A percentile compares a stretch with the other conserved stretches of the same genome.
Conservation (phyloP, 2,113 vertebrate species). For the Otolemur garnettii region DNA sequence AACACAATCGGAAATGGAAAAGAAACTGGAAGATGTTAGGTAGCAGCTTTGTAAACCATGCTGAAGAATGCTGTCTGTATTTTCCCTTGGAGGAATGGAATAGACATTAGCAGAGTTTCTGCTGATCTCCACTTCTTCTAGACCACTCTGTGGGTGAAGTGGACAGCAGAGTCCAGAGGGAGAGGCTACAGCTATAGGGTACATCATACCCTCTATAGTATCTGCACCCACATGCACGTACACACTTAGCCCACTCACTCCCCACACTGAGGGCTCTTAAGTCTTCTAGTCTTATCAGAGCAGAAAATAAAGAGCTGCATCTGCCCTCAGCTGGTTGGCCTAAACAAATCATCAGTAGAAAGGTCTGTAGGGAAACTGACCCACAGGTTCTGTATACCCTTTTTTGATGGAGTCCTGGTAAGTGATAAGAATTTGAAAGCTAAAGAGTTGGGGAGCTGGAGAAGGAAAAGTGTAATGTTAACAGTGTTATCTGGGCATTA, state of each 20-base stretch:
- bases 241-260: neutral
- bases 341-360: neutral
- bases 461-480: neutral
- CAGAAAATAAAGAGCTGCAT: neutral
- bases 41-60: neutral
- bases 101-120: neutral
- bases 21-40: accelerated
- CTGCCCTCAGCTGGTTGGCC: neutral
- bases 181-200: neutral
- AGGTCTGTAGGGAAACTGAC: neutral
- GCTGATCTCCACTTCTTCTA: neutral
- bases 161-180: neutral
- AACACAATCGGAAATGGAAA: neutral
- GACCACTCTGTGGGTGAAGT: neutral
- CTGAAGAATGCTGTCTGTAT: neutral
- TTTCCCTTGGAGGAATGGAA: neutral
- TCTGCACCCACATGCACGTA: neutral
- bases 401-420: neutral
- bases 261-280: neutral
- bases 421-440: neutral
- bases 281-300: neutral
- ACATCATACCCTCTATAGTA: neutral
- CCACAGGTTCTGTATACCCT: neutral
- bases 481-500: neutral
- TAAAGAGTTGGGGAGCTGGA: neutral